A percentile compares a stretch with the other conserved stretches of the same genome.
Evolutionary conservation across 1,140 invertebrate genomes (phyloP).

Genomic region (Megathymus violae): DNA sequence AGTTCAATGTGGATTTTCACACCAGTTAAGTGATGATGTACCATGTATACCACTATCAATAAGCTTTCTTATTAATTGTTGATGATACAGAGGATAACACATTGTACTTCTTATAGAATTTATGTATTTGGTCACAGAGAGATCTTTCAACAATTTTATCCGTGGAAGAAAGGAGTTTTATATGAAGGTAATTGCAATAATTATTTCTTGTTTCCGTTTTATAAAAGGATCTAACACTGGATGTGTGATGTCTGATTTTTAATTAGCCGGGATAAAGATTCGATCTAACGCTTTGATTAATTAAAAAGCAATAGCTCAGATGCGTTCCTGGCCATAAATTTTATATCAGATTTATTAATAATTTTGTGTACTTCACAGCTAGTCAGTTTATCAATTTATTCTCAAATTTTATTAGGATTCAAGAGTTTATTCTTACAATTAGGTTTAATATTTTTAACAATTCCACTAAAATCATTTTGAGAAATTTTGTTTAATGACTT

Average conservation of each 20-base stretch:
- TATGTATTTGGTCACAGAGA: slow-evolving; percentile 45
- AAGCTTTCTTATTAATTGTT: slow-evolving; percentile 29
- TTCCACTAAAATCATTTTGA: slow-evolving; percentile 32
- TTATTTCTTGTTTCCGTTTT: slow-evolving; percentile 45
- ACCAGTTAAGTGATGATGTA: slow-evolving; percentile 40
- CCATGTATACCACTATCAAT: slow-evolving; percentile 41
- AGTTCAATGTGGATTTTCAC: slow-evolving; percentile 30
- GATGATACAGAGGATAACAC: slow-evolving; percentile 37
- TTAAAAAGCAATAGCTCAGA: slow-evolving; percentile 37
- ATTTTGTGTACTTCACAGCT: slow-evolving; percentile 34
- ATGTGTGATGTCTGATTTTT: too few species aligned
- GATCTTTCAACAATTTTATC: slow-evolving; percentile 52
- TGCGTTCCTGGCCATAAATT: slow-evolving; percentile 22
- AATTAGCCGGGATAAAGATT: slow-evolving; percentile 36
- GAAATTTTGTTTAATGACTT: slow-evolving; percentile 42
- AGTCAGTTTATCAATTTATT: slow-evolving; percentile 38
- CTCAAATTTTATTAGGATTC: slow-evolving; percentile 5
- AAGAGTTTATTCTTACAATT: slow-evolving; percentile 33
- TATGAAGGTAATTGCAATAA: slow-evolving; percentile 45
- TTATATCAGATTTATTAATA: slow-evolving; percentile 39
- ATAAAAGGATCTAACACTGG: slow-evolving; percentile 43
- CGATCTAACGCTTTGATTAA: slow-evolving; percentile 38
- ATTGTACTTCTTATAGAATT: slow-evolving; percentile 41
- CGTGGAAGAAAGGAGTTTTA: slow-evolving; percentile 43
- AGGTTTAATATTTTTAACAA: slow-evolving; percentile 31